Evolutionary conservation across 1,140 invertebrate genomes (phyloP), one percentile per base, ranked within the genome.

Genomic region (Cyphomyrmex costatus): DNA sequence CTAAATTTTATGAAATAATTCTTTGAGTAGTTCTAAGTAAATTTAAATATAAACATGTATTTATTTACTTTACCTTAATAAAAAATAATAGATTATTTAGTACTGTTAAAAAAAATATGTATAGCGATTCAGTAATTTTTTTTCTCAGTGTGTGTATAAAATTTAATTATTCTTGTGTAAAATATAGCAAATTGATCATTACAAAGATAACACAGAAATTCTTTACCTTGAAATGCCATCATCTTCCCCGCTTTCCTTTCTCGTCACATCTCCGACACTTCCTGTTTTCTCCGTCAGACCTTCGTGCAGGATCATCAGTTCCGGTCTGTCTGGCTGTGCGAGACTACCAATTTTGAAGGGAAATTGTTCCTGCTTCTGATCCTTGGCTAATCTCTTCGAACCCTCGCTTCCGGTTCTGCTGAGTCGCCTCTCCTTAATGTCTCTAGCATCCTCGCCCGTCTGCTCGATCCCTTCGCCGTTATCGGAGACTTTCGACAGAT

Each of bases 401-500:
- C 89, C 89, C 16, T 92, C 91, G 77, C 91, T 92, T 7, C 91
- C 87, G 4, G 87, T 87, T 36, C 91, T 89, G 24, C 51, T 89
- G 24, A 92, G 53, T 4, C 71, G 80, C 53, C 58, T 84, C 3
- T 89, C 91, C 56, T 60, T 87, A 60, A 21, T 1, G 10, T 66
- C 68, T 30, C 10, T 86, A 21, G 84, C 71, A 0, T 53, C 42
- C 0, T 90, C 89, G 0, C 14, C 10, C 7, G 24, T 0, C 12
- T 84, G 71, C 10, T 30, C 83, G 30, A 30, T 12, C 19, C 33
- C 76, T n/a, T 74, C 78, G 1, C 51, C 83, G 24, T 80, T 90
- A 0, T 92, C 92, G 0, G 87, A 73, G 6, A 93, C 89, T n/a
- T 92, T 93, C 2, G 94, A 94, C 63, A 94, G 63, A 71, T 94